Conservation (phyloP, 2,888 invertebrate genomes). For the Scaptomyza cyrtandrae region DNA sequence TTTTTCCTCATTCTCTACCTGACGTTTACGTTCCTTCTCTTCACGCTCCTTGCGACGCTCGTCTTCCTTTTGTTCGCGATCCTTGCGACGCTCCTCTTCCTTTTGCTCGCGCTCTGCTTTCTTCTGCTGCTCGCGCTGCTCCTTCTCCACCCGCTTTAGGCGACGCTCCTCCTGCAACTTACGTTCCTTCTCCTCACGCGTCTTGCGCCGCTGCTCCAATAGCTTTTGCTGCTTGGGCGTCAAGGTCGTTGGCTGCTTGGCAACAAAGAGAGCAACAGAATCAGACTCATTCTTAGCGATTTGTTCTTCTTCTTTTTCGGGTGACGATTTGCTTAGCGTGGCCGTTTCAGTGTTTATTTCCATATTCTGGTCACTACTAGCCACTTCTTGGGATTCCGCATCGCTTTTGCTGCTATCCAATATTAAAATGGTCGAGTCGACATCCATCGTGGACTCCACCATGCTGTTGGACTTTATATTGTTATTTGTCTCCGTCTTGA, state of each 20-base stretch:
- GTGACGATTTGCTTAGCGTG: conserved; percentile 19
- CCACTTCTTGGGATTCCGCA: not conserved
- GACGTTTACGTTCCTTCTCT: conserved; percentile 81
- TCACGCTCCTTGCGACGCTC: conserved; percentile 83
- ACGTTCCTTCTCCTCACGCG: conserved; percentile 82
- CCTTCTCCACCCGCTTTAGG: conserved; percentile 82
- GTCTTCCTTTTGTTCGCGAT: conserved; percentile 85
- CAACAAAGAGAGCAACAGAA: not conserved
- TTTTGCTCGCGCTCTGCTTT: conserved; percentile 84
- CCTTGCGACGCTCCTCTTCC: conserved; percentile 84
- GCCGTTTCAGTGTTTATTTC: conserved; percentile 50
- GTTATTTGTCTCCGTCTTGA: conserved; percentile 20
- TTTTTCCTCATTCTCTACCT: conserved; percentile 82
- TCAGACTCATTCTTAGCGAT: not conserved
- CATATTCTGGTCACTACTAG: conserved; percentile 22
- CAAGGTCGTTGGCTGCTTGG: conserved; percentile 46
- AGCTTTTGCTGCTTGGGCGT: conserved; percentile 80
- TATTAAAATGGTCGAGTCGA: conserved; percentile 7
- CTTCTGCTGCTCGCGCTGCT: conserved; percentile 74
- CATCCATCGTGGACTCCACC: not conserved
- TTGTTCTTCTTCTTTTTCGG: not conserved
- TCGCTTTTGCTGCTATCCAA: conserved; percentile 49
- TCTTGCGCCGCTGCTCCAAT: conserved; percentile 75
- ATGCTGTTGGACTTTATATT: not conserved
- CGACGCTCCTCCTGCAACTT: conserved; percentile 85